phyloP scores from a whole-genome alignment of 53 echinoderm and acorn worm species.

The Crossaster papposus region DNA sequence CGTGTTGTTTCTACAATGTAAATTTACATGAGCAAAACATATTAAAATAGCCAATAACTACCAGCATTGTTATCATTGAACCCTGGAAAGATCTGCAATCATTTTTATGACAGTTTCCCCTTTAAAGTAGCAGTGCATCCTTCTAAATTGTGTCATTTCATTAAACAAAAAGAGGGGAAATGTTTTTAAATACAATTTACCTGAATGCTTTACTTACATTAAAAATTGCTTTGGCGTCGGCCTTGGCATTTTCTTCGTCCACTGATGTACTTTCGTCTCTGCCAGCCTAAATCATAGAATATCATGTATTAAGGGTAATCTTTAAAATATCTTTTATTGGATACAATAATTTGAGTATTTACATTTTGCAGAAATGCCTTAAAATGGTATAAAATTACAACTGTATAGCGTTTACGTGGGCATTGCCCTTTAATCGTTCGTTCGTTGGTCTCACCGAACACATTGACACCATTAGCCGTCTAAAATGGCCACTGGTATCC shows the following conservation, averaged over 20 bases:
- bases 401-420: too few relatives aligned
- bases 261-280: constrained; percentile 46
- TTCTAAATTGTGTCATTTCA: too few relatives aligned
- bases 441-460: constrained; percentile 39
- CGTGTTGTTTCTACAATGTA: background rate
- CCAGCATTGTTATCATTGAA: background rate
- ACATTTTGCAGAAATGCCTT: too few relatives aligned
- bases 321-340: background rate
- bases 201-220: constrained; percentile 40
- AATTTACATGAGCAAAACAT: background rate
- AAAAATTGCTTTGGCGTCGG: constrained; percentile 59
- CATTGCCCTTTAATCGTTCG: background rate
- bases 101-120: background rate
- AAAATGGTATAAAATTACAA: too few relatives aligned
- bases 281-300: constrained; percentile 29
- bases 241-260: constrained; percentile 59
- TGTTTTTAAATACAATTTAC: too few relatives aligned
- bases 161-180: too few relatives aligned
- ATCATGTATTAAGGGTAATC: background rate
- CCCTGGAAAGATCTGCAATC: background rate
- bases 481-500: constrained; percentile 69
- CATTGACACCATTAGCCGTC: constrained; percentile 59
- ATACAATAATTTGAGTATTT: too few relatives aligned
- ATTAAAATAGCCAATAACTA: background rate
- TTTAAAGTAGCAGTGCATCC: background rate